Evolutionary conservation across 2,888 invertebrate species (phyloP).

Genomic region (Gymnoscelis rufifasciata): DNA sequence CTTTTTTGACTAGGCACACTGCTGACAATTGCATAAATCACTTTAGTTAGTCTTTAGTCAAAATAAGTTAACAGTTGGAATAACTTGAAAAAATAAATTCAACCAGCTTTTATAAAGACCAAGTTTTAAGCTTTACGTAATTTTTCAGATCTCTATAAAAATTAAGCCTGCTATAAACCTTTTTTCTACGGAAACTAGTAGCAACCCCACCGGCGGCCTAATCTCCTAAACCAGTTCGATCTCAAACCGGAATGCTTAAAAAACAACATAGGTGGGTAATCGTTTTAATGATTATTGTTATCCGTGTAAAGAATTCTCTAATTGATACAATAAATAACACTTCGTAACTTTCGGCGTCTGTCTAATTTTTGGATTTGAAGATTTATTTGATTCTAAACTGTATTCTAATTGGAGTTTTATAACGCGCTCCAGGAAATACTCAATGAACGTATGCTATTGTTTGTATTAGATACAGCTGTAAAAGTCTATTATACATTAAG

Average conservation of each 20-base stretch:
- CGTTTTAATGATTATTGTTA: constrained; percentile 41
- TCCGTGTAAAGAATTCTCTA: constrained; percentile 65
- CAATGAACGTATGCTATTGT: constrained; percentile 39
- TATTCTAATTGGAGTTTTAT: constrained; percentile 64
- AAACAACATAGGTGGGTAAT: constrained; percentile 21
- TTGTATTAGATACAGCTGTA: constrained; percentile 45
- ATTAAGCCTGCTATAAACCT: too few relatives aligned
- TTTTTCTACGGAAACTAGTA: background rate
- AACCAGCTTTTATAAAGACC: too few relatives aligned
- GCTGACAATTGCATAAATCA: too few relatives aligned
- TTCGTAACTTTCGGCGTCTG: constrained; percentile 53
- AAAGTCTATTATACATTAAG: too few relatives aligned
- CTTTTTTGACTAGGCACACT: too few relatives aligned
- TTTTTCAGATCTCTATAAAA: too few relatives aligned
- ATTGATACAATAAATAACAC: constrained; percentile 70
- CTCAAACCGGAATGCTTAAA: constrained; percentile 9
- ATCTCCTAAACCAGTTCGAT: constrained; percentile 4
- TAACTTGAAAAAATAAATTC: too few relatives aligned
- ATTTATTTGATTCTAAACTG: constrained; percentile 59
- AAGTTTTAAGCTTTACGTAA: too few relatives aligned
- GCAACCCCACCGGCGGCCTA: background rate
- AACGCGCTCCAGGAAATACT: constrained; percentile 30
- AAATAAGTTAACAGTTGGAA: too few relatives aligned
- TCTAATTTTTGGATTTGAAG: constrained; percentile 58
- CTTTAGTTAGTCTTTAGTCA: too few relatives aligned